Evolutionary conservation across 2,113 vertebrate genomes (phyloP).

Genomic region (Herpailurus yagouaroundi): DNA sequence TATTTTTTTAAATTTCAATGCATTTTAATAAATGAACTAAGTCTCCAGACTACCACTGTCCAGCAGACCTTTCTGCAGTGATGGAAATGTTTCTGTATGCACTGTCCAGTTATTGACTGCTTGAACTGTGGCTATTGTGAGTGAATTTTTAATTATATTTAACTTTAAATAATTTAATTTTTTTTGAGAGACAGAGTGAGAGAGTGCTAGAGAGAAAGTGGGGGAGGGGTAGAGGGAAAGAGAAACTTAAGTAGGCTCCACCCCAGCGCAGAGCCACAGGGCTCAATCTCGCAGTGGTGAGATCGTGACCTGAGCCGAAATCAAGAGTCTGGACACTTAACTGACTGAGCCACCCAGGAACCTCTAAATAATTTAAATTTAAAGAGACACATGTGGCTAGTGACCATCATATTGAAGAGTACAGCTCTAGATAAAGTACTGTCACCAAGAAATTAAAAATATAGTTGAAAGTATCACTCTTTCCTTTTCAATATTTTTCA

Average conservation of each 20-base stretch:
- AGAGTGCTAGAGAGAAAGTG: no score
- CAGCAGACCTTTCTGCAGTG: background rate
- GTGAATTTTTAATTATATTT: background rate
- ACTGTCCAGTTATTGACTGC: background rate
- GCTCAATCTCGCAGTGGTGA: no score
- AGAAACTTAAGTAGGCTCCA: no score
- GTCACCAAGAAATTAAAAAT: constrained; percentile 35
- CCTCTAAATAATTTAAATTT: background rate
- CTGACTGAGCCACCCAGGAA: no score
- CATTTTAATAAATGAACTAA: constrained; percentile 34
- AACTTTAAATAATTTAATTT: background rate
- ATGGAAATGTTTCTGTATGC: background rate
- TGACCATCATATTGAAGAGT: background rate
- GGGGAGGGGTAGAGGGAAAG: no score
- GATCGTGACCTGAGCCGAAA: no score
- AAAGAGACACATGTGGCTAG: background rate
- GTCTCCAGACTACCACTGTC: background rate
- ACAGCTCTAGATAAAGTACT: background rate
- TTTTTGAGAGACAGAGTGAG: no score
- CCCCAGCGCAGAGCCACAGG: no score
- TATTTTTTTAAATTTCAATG: background rate
- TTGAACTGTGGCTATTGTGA: background rate
- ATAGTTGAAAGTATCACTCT: background rate
- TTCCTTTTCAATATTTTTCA: background rate
- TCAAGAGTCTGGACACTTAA: no score